Base-by-base conservation (phyloP, 2,113 vertebrate genomes). In the Pelobates fuscus region DNA sequence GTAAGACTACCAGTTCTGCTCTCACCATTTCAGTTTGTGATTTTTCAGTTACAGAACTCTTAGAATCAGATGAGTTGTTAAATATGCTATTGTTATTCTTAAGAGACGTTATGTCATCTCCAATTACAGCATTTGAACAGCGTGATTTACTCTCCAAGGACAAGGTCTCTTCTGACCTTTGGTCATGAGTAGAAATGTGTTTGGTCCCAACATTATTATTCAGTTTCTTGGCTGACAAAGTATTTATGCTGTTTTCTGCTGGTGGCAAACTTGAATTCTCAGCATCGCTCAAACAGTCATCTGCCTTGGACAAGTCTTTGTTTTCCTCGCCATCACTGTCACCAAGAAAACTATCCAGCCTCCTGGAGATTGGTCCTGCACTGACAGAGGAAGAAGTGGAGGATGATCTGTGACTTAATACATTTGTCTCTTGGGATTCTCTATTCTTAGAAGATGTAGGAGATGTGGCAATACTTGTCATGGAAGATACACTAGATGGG, bases 281-380 rank as follows among this genome's bases (percentile, higher is more conserved):
- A 5, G 20, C n/a, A n/a, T 44, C 24, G 30, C 43, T 46, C 27
- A 44, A 24, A 52, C 60, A 21, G 24, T 30, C 66, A 27, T 59
- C 30, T 72, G 82, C 90, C 73, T 71, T 82, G 14, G 77, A 78
- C 65, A 72, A 79, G 58, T 81, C 85, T 81, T 87, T 85, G 60
- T 81, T 78, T 68, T 93, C 91, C 43, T 92, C 93, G 8, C 82
- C 81, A 76, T 94, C 93, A 65, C 90, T 92, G 70, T 93, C 93
- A 43, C 81, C 82, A 73, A 92, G 84, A 77, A 92, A 94, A 85
- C 84, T 93, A 82, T 94, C 95, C 73, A 96, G 73, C 71, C 93
- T 90, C 81, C 91, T 92, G 67, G 94, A 95, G 65, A 95, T 93
- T 7, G 95, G 94, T 8, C 94, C 95, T 2, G 94, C 91, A 83